phyloP scores from a whole-genome alignment of 2,113 vertebrate species.

The Carlito syrichta region DNA sequence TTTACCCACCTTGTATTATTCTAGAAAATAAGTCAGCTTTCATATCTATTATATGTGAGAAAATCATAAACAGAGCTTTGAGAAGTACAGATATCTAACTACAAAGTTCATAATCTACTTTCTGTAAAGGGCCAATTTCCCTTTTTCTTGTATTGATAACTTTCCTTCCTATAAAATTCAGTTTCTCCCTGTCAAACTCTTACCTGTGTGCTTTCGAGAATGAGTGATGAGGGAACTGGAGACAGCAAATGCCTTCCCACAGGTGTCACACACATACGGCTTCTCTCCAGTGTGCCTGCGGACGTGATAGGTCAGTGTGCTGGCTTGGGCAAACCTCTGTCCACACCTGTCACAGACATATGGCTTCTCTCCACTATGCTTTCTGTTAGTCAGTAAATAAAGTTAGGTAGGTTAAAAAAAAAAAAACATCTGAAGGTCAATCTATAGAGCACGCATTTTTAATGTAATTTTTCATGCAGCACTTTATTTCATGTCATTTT shows the following conservation, averaged over 20 bases:
- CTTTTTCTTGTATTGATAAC: constrained; percentile 1
- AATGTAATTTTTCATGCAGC: background rate
- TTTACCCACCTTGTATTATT: constrained; percentile 28
- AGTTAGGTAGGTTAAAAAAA: background rate
- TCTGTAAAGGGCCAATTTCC: background rate
- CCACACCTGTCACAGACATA: constrained; percentile 96
- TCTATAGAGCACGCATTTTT: background rate
- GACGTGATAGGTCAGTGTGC: constrained; percentile 97
- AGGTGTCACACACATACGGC: constrained; percentile 96
- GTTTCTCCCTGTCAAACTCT: background rate
- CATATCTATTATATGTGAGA: constrained; percentile 14
- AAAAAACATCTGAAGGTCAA: background rate
- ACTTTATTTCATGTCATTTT: constrained; percentile 42
- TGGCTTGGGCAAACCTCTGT: constrained; percentile 97
- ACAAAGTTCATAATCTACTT: constrained; percentile 1
- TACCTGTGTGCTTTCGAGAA: constrained; percentile 95
- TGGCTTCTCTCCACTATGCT: constrained; percentile 98
- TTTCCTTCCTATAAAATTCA: background rate
- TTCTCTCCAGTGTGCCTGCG: constrained; percentile 97
- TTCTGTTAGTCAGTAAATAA: constrained; percentile 78
- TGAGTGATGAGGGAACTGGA: constrained; percentile 98
- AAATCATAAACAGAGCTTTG: background rate
- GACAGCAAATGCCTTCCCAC: constrained; percentile 97
- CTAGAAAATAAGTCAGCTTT: constrained; percentile 37
- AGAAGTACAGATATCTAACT: background rate